A percentile compares a stretch with the other conserved stretches of the same genome.
Conservation (phyloP, 2,797 vertebrate genomes). For the Adrianichthys oophorus region DNA sequence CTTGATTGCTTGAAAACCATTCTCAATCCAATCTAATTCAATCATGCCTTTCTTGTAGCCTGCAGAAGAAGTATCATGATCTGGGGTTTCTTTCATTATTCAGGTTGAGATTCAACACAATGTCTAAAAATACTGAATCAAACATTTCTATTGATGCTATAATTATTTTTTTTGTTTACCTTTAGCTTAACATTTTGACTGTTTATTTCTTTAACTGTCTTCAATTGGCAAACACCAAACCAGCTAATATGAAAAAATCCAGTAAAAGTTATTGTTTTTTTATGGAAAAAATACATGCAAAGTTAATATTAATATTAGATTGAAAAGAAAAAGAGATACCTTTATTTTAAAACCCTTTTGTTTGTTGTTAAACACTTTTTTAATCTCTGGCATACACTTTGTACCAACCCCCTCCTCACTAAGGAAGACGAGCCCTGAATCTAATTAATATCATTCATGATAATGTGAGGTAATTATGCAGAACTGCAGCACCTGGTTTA, state of each 20-base stretch:
- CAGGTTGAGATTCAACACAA: too few relatives aligned
- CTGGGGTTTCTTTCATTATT: too few relatives aligned
- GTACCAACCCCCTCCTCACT: slow-evolving; percentile 12
- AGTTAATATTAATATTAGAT: background rate
- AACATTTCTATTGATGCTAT: too few relatives aligned
- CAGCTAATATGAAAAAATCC: background rate
- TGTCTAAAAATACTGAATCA: too few relatives aligned
- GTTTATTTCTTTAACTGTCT: too few relatives aligned
- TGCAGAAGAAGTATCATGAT: too few relatives aligned
- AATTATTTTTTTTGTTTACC: too few relatives aligned
- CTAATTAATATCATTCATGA: slow-evolving; percentile 42
- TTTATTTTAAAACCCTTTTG: background rate
- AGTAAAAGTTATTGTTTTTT: background rate
- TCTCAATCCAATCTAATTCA: too few relatives aligned
- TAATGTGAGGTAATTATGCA: slow-evolving; percentile 51
- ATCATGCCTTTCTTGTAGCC: too few relatives aligned
- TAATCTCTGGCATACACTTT: background rate
- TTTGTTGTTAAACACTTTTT: background rate
- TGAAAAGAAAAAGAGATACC: background rate
- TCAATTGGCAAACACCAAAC: background rate
- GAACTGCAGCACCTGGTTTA: slow-evolving; percentile 52
- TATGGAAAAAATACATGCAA: background rate
- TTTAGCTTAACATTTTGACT: too few relatives aligned
- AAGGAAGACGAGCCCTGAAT: slow-evolving; percentile 26
- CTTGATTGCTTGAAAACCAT: too few relatives aligned